Evolutionary conservation across 2,797 vertebrate species (phyloP), one percentile per base, ranked within the genome.

Genomic region (Parauchenoglanis punctatus): DNA sequence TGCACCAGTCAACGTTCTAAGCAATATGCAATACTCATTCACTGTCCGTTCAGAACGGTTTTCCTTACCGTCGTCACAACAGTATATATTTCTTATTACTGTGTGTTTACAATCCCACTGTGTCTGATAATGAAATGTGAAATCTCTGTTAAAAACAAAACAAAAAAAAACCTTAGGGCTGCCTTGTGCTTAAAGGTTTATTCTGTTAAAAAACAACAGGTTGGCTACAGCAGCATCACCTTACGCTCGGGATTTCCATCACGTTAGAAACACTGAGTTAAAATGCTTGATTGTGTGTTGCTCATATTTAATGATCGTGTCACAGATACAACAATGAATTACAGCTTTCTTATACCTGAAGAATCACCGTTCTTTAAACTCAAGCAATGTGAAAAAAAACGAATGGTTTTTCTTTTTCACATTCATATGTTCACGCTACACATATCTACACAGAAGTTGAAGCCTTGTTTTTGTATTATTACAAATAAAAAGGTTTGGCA

Each of bases 391-490:
- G 56, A 7, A 13, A 7, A 80, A 13, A 23, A 44, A 56, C 35
- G 1, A 4, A 0, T 1, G 5, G 7, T n/a, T 3, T 35, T 11
- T 44, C 28, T 44, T 56, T 67, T 80, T 28, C 76, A 80, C 77
- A 75, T 88, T 78, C 52, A 40, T 80, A 77, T 85, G 83, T 88
- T 58, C 35, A 85, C 83, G 44, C 61, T 88, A 73, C 87, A 87
- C 75, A 65, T 84, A 61, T 73, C 28, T 85, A 81, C 54, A 40
- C 58, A 77, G 70, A 83, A 28, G 61, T 61, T 65, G 58, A 77
- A 68, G 80, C 72, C 80, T 88, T 83, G 87, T 86, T 88, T 88
- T 88, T 88, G 87, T 88, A 86, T 83, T 78, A 86, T 78, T 83
- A 68, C 70, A 88, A 86, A 88, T 88, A 83, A 88, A 87, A 86